These are phyloP conservation scores for Gymnogyps californianus DNA, from an alignment of 2,113 vertebrate species.

Conservation along the genomic window DNA sequence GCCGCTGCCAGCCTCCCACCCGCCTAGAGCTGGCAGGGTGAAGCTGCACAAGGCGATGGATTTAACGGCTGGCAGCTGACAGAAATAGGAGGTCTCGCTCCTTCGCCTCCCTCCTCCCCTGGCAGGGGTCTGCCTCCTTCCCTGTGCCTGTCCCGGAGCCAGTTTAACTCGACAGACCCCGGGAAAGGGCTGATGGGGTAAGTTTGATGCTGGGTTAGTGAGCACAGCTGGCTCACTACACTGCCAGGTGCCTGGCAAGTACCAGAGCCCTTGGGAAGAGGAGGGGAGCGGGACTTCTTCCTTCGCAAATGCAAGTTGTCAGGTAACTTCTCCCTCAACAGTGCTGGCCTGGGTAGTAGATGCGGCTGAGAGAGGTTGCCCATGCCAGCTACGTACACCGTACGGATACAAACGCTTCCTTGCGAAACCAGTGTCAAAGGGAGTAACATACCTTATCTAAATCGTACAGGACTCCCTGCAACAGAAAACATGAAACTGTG, in stretches of 20 bases:
- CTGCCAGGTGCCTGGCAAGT: neutral
- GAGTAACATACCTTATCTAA: constrained; percentile 90
- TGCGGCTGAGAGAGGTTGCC: neutral
- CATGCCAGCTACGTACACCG: rapidly evolving
- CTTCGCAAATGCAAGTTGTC: neutral
- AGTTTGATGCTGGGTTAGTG: neutral
- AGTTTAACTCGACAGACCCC: neutral
- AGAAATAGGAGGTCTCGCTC: neutral
- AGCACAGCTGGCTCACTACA: neutral
- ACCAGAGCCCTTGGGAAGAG: neutral
- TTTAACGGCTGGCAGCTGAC: neutral
- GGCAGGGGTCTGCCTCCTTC: neutral
- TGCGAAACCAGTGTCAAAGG: neutral
- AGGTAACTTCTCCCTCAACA: neutral
- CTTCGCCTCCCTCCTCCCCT: neutral
- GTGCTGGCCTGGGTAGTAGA: neutral
- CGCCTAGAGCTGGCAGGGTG: neutral
- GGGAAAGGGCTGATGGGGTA: neutral
- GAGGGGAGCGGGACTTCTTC: neutral
- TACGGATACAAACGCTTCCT: rapidly evolving
- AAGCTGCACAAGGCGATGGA: neutral
- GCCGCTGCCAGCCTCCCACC: neutral
- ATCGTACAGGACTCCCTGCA: constrained; percentile 94
- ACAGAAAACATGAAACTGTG: constrained; percentile 16
- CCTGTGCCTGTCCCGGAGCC: neutral